These are phyloP conservation scores for Sander vitreus DNA, from an alignment of 2,113 vertebrate species.

Conservation along the genomic window DNA sequence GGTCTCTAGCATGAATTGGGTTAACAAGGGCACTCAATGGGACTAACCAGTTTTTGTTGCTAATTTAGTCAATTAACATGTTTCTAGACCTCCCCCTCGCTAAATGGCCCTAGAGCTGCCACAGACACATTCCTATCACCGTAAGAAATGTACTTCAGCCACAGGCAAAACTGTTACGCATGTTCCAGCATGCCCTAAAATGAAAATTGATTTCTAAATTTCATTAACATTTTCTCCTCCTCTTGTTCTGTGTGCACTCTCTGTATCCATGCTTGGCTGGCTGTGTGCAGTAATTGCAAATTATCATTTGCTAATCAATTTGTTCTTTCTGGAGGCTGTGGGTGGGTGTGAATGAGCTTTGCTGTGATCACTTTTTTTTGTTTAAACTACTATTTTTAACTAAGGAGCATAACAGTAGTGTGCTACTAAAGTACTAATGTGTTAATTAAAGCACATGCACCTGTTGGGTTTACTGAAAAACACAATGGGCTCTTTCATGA, in stretches of 20 bases:
- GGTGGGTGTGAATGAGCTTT: conserved; percentile 22
- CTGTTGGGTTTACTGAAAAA: not conserved
- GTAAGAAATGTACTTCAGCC: conserved; percentile 58
- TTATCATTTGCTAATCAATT: conserved; percentile 60
- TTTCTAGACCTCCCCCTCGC: conserved; percentile 30
- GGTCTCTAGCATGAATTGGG: conserved; percentile 23
- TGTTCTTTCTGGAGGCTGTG: conserved; percentile 34
- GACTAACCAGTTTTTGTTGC: conserved; percentile 32
- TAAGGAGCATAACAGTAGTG: not conserved
- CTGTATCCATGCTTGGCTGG: conserved; percentile 34
- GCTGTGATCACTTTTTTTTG: conserved; percentile 3
- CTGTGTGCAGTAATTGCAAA: conserved; percentile 54
- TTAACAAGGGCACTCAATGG: conserved; percentile 38
- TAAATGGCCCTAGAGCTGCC: conserved; percentile 49
- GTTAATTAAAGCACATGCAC: not conserved
- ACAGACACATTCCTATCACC: conserved; percentile 37
- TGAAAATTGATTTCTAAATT: conserved; percentile 72
- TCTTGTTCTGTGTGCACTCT: conserved; percentile 34
- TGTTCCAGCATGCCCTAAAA: conserved; percentile 53
- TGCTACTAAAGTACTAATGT: no score
- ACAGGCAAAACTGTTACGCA: conserved; percentile 34
- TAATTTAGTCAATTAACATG: conserved; percentile 52
- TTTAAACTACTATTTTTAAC: conserved; percentile 8
- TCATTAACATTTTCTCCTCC: conserved; percentile 61
- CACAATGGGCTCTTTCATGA: not conserved